These are phyloP conservation scores for Gephyroberyx darwinii DNA, from an alignment of 2,797 vertebrate species.

Conservation along the genomic window DNA sequence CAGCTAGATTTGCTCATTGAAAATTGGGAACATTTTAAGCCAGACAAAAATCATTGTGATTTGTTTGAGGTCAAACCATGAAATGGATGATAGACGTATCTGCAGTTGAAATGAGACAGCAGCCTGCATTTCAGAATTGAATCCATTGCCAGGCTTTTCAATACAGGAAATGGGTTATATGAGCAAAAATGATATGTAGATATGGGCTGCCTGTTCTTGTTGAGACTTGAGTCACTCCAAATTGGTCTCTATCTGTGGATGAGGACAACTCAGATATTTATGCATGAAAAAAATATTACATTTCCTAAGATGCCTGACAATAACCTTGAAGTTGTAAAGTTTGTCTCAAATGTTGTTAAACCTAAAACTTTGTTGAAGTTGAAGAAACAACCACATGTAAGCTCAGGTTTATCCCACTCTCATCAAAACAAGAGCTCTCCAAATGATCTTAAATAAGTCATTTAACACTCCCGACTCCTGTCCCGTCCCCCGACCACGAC, in stretches of 20 bases:
- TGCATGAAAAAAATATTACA: background rate
- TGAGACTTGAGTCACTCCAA: background rate
- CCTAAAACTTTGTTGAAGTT: too few species aligned
- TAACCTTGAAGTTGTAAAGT: background rate
- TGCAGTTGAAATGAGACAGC: slow-evolving; percentile 1
- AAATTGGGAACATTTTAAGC: background rate
- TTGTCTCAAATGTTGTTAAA: too few species aligned
- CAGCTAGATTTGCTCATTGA: slow-evolving; percentile 20
- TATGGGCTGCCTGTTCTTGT: background rate
- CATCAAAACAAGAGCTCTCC: too few species aligned
- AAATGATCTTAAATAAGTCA: too few species aligned
- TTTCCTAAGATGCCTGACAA: background rate
- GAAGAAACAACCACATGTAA: too few species aligned
- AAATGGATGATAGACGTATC: background rate
- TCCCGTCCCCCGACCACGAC: too few species aligned
- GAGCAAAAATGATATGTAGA: background rate
- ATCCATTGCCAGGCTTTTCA: background rate
- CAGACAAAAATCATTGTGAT: background rate
- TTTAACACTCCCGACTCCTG: too few species aligned
- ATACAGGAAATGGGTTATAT: background rate
- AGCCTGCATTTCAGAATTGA: background rate
- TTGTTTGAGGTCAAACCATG: background rate
- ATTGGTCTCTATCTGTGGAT: background rate
- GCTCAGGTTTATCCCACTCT: too few species aligned
- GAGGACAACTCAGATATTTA: background rate